Base-by-base conservation (phyloP, 2,113 vertebrate species). In the Antennarius striatus region DNA sequence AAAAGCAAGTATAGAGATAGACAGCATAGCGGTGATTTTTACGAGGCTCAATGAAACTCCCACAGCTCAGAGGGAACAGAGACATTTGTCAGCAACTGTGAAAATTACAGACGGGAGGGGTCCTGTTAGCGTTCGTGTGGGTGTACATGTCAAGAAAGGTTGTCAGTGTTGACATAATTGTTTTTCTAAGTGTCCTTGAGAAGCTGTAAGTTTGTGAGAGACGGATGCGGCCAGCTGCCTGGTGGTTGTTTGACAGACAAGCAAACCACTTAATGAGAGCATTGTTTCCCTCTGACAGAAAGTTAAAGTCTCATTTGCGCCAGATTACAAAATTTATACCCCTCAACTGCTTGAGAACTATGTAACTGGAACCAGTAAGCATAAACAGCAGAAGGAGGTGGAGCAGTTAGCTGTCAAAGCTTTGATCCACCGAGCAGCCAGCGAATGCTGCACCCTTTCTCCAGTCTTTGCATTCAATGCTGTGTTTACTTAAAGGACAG, bases 31-130 rank as follows among this genome's bases (percentile, higher is more conserved):
- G 52, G 6, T 36, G 15, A 42, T 63, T 46, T 69, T 73, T 70
- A 73, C 32, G 50, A 29, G 12, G 48, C 40, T 68, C 56, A 71
- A 53, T 56, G 70, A 59, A 73, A 36, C 32, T 36, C 32, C 32
- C 32, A 70, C 43, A 12, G 49, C 55, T 40, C 10, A 56, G 45
- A 51, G 57, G 70, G 60, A 84, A 59, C 45, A 55, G 43, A 70
- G n/a, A 79, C 53, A 82, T 77, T 77, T 77, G 67, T 77, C 53
- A 49, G 43, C 68, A 66, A 63, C 63, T 76, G 73, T 80, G 66
- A 65, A 36, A 36, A 36, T 36, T 36, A 36, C 5, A 36, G 32
- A 7, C 32, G 32, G 32, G 32, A 36, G 32, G 32, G 32, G 32
- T 36, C 32, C 68, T 66, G 48, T 68, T 56, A 42, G 53, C 51